phyloP scores from a whole-genome alignment of 2,888 invertebrate genomes.

The Dione juno region DNA sequence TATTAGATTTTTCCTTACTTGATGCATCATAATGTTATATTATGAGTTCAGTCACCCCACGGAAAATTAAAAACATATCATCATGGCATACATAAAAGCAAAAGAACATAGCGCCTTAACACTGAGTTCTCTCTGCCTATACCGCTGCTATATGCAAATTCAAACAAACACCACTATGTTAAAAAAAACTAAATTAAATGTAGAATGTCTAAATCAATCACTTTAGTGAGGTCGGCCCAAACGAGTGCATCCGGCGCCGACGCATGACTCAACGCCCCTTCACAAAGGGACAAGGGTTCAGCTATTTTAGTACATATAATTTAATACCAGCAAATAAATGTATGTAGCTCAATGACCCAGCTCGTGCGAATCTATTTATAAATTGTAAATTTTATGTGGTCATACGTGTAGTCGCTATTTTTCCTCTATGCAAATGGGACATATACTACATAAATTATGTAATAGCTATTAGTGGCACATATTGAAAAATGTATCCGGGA shows the following conservation, averaged over 20 bases:
- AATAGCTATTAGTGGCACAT: too few species aligned
- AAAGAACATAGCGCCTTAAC: neutral
- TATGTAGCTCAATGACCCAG: slow-evolving; percentile 17
- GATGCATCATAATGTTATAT: too few species aligned
- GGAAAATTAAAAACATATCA: too few species aligned
- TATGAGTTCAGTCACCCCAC: too few species aligned
- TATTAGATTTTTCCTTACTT: too few species aligned
- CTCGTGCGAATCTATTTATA: neutral
- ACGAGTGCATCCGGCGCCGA: slow-evolving; percentile 25
- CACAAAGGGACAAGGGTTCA: slow-evolving; percentile 31
- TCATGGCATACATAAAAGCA: neutral
- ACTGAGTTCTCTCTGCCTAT: neutral
- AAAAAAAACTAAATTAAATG: neutral
- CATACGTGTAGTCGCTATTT: too few species aligned
- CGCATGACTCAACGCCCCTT: slow-evolving; percentile 28
- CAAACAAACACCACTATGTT: neutral
- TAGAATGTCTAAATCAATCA: slow-evolving; percentile 3
- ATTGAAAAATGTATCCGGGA: too few species aligned
- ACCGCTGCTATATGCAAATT: too few species aligned
- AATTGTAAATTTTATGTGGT: slow-evolving; percentile 1
- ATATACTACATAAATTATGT: too few species aligned
- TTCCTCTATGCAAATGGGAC: too few species aligned
- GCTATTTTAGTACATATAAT: slow-evolving; percentile 29
- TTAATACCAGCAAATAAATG: slow-evolving; percentile 19
- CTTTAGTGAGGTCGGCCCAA: neutral